These are phyloP conservation scores for Andrena marginata DNA, from an alignment of 2,888 invertebrate species.

Conservation along the genomic window DNA sequence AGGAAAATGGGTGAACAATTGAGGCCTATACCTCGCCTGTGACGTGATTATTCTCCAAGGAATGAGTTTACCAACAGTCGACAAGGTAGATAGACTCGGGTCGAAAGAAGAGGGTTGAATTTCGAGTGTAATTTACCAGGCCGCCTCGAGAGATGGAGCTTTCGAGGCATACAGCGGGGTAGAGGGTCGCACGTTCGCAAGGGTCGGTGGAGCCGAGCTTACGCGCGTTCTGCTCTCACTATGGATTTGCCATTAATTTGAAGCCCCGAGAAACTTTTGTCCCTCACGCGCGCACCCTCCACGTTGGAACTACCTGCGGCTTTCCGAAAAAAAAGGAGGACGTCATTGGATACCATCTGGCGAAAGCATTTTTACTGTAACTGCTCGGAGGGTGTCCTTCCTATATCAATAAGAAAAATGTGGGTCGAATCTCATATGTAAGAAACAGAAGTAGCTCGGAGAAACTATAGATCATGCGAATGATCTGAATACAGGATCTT, in stretches of 20 bases:
- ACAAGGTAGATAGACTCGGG: slow-evolving; percentile 7
- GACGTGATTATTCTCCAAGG: not conserved
- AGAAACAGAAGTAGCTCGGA: not conserved
- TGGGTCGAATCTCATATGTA: not conserved
- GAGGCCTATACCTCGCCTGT: no score
- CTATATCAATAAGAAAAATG: slow-evolving; percentile 18
- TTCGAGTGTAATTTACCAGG: slow-evolving; percentile 19
- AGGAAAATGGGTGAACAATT: no score
- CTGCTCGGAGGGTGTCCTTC: not conserved
- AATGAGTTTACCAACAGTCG: slow-evolving; percentile 27
- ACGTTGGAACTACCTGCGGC: slow-evolving; percentile 73
- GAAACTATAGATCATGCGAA: not conserved
- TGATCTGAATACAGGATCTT: not conserved
- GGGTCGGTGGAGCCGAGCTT: slow-evolving; percentile 68
- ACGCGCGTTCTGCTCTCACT: slow-evolving; percentile 74
- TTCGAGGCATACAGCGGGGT: slow-evolving; percentile 33
- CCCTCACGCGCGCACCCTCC: slow-evolving; percentile 71
- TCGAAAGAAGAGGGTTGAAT: not conserved
- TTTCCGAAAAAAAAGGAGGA: slow-evolving; percentile 67
- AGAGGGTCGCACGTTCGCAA: slow-evolving; percentile 44
- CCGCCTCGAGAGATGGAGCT: slow-evolving; percentile 73
- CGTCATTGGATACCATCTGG: slow-evolving; percentile 52
- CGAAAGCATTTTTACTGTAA: slow-evolving; percentile 44
- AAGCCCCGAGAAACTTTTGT: slow-evolving; percentile 78
- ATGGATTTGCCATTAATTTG: slow-evolving; percentile 84